These are phyloP conservation scores for Hycleus phaleratus DNA, from an alignment of 1,140 invertebrate species.

Conservation along the genomic window DNA sequence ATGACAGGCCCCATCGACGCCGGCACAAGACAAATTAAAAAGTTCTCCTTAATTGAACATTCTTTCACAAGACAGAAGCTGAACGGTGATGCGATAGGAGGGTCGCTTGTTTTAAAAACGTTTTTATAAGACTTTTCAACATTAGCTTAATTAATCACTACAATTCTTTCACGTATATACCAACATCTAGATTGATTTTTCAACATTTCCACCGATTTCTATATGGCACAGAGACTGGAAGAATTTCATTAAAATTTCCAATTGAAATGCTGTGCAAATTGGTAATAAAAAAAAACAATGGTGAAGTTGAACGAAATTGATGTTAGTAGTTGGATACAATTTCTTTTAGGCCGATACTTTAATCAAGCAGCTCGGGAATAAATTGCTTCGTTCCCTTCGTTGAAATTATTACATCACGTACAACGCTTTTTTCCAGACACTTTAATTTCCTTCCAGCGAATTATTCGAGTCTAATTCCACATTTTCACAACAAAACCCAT, in stretches of 20 bases:
- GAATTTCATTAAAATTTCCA: slow-evolving; percentile 9
- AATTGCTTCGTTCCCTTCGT: slow-evolving; percentile 16
- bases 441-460: slow-evolving; percentile 9
- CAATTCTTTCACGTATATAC: no score
- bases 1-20: slow-evolving; percentile 1
- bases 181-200: no score
- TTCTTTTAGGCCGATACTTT: slow-evolving; percentile 15
- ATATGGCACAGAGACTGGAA: neutral
- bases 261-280: neutral
- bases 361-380: slow-evolving; percentile 15
- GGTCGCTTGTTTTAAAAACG: neutral
- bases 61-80: slow-evolving; percentile 7
- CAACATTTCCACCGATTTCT: no score
- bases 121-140: slow-evolving; percentile 1
- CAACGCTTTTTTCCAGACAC: slow-evolving; percentile 11
- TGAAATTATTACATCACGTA: slow-evolving; percentile 17
- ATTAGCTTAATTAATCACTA: slow-evolving; percentile 12
- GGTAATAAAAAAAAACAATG: no score
- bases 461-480: neutral
- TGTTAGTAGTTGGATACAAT: slow-evolving; percentile 2
- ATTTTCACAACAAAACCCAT: no score
- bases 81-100: no score
- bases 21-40: slow-evolving; percentile 13
- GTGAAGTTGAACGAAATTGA: no score
- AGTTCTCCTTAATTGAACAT: slow-evolving; percentile 12